phyloP scores from a whole-genome alignment of 1,140 invertebrate genomes.

The Pantala flavescens region DNA sequence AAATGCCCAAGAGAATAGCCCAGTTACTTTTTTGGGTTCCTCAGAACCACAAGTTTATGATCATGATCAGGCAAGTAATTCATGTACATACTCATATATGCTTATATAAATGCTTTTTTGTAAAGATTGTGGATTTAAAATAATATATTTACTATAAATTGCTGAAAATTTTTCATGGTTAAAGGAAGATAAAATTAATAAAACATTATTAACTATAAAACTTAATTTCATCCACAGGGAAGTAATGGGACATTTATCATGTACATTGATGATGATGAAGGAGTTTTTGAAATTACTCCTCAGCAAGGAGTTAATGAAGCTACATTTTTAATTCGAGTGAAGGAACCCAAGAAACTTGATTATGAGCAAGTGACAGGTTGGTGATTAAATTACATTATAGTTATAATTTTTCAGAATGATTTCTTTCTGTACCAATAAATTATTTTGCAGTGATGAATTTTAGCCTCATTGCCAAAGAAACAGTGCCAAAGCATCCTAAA shows the following conservation, averaged over 20 bases:
- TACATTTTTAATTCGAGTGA: constrained; percentile 80
- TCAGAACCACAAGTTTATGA: constrained; percentile 79
- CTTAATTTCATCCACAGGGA: constrained; percentile 46
- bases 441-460: constrained; percentile 62
- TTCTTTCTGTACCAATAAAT: not conserved
- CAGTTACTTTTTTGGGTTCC: constrained; percentile 72
- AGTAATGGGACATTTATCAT: constrained; percentile 85
- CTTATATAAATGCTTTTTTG: not conserved
- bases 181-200: no score
- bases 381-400: not conserved
- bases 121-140: not conserved
- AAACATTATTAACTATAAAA: no score
- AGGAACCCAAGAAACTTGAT: constrained; percentile 70
- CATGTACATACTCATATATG: not conserved
- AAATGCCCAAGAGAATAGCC: constrained; percentile 82
- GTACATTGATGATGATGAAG: constrained; percentile 64
- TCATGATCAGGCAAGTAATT: constrained; percentile 66
- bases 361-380: constrained; percentile 62
- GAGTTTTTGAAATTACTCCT: constrained; percentile 83
- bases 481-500: constrained; percentile 57
- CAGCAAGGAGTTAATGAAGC: constrained; percentile 82
- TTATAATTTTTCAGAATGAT: not conserved
- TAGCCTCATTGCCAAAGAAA: constrained; percentile 74
- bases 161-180: no score
- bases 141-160: no score